Evolutionary conservation across 2,797 vertebrate genomes (phyloP).

Genomic region (Novumbra hubbsi): DNA sequence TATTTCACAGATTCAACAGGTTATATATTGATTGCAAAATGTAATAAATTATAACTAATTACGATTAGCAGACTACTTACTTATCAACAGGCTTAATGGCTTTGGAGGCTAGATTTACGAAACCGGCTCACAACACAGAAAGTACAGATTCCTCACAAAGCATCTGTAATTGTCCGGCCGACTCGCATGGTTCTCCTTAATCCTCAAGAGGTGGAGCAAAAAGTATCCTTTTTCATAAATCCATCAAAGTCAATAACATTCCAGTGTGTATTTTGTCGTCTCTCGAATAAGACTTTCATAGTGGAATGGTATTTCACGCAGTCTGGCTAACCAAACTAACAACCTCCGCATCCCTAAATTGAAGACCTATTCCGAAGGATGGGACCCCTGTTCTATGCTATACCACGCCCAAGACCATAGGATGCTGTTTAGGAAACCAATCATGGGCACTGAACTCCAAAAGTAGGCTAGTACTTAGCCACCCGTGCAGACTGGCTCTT

Average conservation of each 20-base stretch:
- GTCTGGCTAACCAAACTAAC: background rate
- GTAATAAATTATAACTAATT: background rate
- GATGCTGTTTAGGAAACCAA: background rate
- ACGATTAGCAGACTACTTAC: constrained; percentile 7
- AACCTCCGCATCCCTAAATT: background rate
- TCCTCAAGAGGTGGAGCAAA: constrained; percentile 1
- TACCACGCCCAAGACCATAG: constrained; percentile 9
- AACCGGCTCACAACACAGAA: constrained; percentile 13
- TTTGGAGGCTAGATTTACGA: constrained; percentile 5
- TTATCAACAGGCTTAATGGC: constrained; percentile 6
- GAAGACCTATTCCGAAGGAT: background rate
- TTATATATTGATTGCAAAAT: background rate
- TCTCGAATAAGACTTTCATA: constrained; percentile 10
- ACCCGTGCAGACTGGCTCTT: background rate
- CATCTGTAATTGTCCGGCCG: constrained; percentile 12
- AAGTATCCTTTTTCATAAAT: background rate
- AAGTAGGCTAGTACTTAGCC: background rate
- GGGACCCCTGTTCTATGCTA: background rate
- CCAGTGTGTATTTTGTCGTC: background rate
- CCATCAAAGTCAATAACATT: background rate
- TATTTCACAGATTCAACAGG: background rate
- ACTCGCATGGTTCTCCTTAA: background rate
- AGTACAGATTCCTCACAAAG: constrained; percentile 1
- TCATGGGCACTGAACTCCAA: background rate
- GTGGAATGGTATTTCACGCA: background rate